Base-by-base conservation (phyloP, 1,140 invertebrate genomes). In the Zelostemma sp. region DNA sequence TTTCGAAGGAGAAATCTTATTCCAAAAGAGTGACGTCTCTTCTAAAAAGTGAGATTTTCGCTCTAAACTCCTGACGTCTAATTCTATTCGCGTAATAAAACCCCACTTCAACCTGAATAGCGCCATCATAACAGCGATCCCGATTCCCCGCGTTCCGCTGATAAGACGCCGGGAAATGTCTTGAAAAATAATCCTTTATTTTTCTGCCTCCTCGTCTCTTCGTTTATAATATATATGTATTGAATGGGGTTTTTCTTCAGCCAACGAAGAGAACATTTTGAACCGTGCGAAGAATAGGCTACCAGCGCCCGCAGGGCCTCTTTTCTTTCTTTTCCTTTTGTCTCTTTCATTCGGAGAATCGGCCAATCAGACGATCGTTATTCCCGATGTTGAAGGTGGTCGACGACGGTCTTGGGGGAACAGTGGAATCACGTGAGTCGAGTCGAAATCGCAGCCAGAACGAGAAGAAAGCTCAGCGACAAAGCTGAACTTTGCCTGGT, bases 391-490 rank as follows among this genome's bases (percentile, higher is more conserved):
- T 53, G 56, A 47, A 40, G 21, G 49, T 49, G 58, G 58, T 71
- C 43, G 63, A 56, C 59, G 59, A 38, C 55, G 49, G 19, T 63
- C 47, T 66, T 6, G 5, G n/a, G 31, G 17, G 6, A 62, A 21
- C 38, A 51, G 47, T 18, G 35, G 60, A 80, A 76, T 81, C 78
- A 81, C 78, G 78, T 80, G 50, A 76, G 69, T 61, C 57, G 71
- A 33, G 69, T 63, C 25, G 68, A 48, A 15, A 74, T 67, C 48
- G 68, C 53, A 21, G 73, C 40, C 2, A 73, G 15, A 19, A 74
- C 54, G 40, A 68, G 63, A 61, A 51, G 53, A 46, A 76, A 46
- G 46, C 67, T 63, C 47, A 72, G 40, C 31, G 50, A 43, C 53
- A 72, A 61, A 43, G 18, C 59, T 18, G 45, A 50, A 40, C 21